Base-by-base conservation (phyloP, 2,888 invertebrate genomes). In the Belgica antarctica region DNA sequence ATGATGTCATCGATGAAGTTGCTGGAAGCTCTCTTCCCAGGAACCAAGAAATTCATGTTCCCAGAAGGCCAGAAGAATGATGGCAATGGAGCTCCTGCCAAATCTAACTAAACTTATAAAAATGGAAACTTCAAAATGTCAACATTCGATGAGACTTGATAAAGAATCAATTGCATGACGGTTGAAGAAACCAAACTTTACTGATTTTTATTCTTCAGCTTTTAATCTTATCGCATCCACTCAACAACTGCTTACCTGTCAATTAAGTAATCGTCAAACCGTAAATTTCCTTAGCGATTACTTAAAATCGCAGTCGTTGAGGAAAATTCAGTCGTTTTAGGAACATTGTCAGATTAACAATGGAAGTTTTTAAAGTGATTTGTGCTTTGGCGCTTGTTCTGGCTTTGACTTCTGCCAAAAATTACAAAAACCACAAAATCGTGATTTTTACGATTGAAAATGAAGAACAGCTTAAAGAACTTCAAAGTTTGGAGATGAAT, bases 391-490 rank as follows among this genome's bases (percentile, higher is more conserved):
- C n/a, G n/a, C 12, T 46, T 3, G 17, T 17, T 12, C 17, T 46
- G 46, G 17, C 17, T 25, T 24, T 12, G 22, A 59, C 12, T 12
- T 27, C 59, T n/a, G 59, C 59, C 4, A 25, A 25, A 59, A 62
- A 19, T 19, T 62, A 62, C 12, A 28, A 17, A 34, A 12, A 62
- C 27, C 17, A 28, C 15, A 62, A 62, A 62, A 17, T 34, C 17
- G 62, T 31, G 1, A n/a, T 12, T 2, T 62, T 62, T 22, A 28
- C 10, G 2, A 19, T 62, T 34, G 34, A 28, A 28, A 62, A 62
- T 62, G 62, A 62, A 62, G 19, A 15, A 1, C 62, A 62, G 34
- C 27, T 62, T n/a, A n/a, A 62, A 12, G 8, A 28, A 17, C 5
- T 62, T 2, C 31, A 62, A 15, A 3, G 1, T 34, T n/a, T 62